A percentile compares a stretch with the other conserved stretches of the same genome.
Evolutionary conservation across 2,113 vertebrate genomes (phyloP).

Genomic region (Pogona vitticeps): DNA sequence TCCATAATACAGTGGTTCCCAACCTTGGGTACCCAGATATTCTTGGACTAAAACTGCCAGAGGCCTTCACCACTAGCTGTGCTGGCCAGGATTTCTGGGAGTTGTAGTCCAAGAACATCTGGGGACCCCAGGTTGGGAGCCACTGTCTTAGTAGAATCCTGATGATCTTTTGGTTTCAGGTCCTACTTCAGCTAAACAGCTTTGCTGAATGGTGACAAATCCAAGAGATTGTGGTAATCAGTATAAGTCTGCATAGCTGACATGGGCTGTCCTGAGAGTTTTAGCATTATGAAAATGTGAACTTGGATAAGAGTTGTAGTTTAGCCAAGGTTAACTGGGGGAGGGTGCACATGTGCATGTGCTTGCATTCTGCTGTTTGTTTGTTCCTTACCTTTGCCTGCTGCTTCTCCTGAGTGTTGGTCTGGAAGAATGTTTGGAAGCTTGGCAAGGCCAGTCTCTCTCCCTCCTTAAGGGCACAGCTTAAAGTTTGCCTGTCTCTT

Average conservation of each 20-base stretch:
- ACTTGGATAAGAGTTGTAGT: too few relatives aligned
- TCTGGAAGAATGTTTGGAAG: constrained; percentile 7
- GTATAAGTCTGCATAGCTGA: neutral
- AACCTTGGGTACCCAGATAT: too few relatives aligned
- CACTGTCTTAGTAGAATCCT: neutral
- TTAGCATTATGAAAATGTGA: neutral
- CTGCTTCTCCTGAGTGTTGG: constrained; percentile 29
- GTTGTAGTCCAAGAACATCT: too few relatives aligned
- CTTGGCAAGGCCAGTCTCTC: neutral
- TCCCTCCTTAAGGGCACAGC: neutral
- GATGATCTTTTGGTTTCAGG: neutral
- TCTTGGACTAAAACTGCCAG: too few relatives aligned
- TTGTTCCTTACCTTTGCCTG: constrained; percentile 36
- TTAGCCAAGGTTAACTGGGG: too few relatives aligned
- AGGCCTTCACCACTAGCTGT: neutral
- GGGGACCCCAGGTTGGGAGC: neutral
- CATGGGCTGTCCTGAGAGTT: neutral
- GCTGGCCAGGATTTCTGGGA: too few relatives aligned
- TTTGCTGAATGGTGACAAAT: neutral
- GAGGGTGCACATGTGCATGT: neutral
- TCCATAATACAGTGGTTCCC: too few relatives aligned
- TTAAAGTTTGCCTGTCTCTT: constrained; percentile 33
- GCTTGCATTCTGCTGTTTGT: neutral
- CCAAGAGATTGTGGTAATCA: neutral
- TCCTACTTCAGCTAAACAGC: neutral